A percentile compares a stretch with the other conserved stretches of the same genome.
Conservation (phyloP, 2,888 invertebrate genomes). For the Lamellibrachia columna region DNA sequence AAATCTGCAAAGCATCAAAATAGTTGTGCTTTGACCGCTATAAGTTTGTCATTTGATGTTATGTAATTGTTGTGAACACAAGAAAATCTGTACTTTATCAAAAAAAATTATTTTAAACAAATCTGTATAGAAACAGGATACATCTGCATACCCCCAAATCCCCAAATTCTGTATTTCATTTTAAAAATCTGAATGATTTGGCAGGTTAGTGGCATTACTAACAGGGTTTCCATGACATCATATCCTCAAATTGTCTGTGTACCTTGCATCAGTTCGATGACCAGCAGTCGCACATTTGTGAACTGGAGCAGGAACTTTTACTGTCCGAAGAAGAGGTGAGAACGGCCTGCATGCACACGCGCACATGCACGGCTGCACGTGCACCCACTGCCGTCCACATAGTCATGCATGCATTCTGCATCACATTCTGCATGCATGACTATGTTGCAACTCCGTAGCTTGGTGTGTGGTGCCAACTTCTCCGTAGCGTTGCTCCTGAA, state of each 20-base stretch:
- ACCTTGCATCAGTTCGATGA: conserved; percentile 37
- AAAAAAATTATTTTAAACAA: too few species aligned
- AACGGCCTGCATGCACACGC: not conserved
- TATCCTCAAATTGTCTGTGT: not conserved
- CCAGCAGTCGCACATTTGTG: conserved; percentile 47
- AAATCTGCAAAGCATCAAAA: too few species aligned
- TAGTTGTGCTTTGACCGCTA: too few species aligned
- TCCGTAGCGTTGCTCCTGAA: not conserved
- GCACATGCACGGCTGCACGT: not conserved
- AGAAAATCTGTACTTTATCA: too few species aligned
- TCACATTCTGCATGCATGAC: not conserved
- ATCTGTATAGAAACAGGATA: too few species aligned
- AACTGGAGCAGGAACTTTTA: conserved; percentile 49
- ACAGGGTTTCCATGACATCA: not conserved
- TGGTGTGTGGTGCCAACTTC: not conserved
- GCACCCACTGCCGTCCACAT: not conserved
- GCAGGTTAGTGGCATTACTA: not conserved
- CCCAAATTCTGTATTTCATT: too few species aligned
- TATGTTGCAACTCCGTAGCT: not conserved
- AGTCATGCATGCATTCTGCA: not conserved
- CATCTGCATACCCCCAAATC: too few species aligned
- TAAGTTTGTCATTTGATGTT: too few species aligned
- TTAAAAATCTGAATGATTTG: too few species aligned
- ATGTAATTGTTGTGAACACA: too few species aligned
- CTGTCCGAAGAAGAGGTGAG: conserved; percentile 56